Evolutionary conservation across 2,797 vertebrate genomes (phyloP).

Genomic region (Novumbra hubbsi): DNA sequence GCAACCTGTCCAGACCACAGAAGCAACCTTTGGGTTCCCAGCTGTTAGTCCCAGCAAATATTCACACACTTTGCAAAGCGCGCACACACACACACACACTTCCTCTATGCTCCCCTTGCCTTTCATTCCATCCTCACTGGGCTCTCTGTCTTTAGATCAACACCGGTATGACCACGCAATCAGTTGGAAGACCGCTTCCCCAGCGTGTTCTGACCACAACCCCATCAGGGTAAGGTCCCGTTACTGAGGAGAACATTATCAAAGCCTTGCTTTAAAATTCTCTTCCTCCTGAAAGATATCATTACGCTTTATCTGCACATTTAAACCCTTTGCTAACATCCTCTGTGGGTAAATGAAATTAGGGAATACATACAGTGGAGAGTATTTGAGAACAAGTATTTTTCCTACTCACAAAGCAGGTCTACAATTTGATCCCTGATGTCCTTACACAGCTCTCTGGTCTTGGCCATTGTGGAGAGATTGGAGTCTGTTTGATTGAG

Average conservation of each 20-base stretch:
- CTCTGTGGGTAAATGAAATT: slow-evolving; percentile 44
- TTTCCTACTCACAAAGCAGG: too few species aligned
- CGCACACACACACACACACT: slow-evolving; percentile 1
- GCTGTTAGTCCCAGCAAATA: slow-evolving; percentile 51
- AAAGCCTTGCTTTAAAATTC: slow-evolving; percentile 59
- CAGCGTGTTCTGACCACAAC: slow-evolving; percentile 51
- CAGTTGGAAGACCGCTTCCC: slow-evolving; percentile 42
- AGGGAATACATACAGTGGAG: too few species aligned
- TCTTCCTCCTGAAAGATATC: slow-evolving; percentile 65
- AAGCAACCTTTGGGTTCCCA: slow-evolving; percentile 59
- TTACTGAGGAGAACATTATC: slow-evolving; percentile 59
- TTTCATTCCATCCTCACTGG: not conserved
- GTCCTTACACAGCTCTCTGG: too few species aligned
- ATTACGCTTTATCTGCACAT: slow-evolving; percentile 70
- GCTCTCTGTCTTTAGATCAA: slow-evolving; percentile 2
- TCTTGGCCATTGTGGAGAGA: too few species aligned
- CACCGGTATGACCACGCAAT: slow-evolving; percentile 33
- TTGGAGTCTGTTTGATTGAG: too few species aligned
- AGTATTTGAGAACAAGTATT: too few species aligned
- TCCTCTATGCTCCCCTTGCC: slow-evolving; percentile 8
- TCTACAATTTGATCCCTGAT: too few species aligned
- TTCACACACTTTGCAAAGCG: slow-evolving; percentile 26
- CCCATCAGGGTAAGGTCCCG: slow-evolving; percentile 45
- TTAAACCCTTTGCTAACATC: slow-evolving; percentile 59
- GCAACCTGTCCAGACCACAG: slow-evolving; percentile 65